These are phyloP conservation scores for Cryptotis parvus DNA, from an alignment of 2,113 vertebrate species.

Conservation along the genomic window DNA sequence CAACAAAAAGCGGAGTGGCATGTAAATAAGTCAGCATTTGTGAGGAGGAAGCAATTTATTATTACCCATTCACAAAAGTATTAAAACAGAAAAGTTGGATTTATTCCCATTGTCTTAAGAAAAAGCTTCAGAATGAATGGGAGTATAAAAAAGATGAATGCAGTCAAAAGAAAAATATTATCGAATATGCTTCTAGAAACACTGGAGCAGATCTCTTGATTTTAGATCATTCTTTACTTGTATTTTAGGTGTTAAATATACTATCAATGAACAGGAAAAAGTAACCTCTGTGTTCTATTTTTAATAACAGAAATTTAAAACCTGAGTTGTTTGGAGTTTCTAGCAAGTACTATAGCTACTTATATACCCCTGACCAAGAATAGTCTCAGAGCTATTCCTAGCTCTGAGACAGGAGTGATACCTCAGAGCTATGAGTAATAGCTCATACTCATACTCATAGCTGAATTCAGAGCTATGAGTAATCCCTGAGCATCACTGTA, in stretches of 20 bases:
- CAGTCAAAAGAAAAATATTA: not conserved
- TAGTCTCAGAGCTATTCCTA: no score
- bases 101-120: slow-evolving; percentile 49
- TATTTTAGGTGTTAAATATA: not conserved
- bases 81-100: not conserved
- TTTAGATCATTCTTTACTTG: not conserved
- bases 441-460: no score
- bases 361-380: no score
- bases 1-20: not conserved
- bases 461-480: no score
- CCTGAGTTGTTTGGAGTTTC: no score
- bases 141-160: not conserved
- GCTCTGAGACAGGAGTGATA: no score
- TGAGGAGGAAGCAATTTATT: slow-evolving; percentile 4
- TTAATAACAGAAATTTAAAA: not conserved
- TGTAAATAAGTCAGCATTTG: not conserved
- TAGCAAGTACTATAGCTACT: no score
- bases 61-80: not conserved
- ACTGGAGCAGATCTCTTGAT: not conserved
- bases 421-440: no score
- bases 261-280: not conserved
- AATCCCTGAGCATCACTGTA: no score
- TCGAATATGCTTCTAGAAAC: not conserved
- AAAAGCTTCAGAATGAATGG: slow-evolving; percentile 6
- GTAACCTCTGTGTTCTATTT: not conserved